Base-by-base conservation (phyloP, 2,888 invertebrate genomes). In the Watsonalla binaria region DNA sequence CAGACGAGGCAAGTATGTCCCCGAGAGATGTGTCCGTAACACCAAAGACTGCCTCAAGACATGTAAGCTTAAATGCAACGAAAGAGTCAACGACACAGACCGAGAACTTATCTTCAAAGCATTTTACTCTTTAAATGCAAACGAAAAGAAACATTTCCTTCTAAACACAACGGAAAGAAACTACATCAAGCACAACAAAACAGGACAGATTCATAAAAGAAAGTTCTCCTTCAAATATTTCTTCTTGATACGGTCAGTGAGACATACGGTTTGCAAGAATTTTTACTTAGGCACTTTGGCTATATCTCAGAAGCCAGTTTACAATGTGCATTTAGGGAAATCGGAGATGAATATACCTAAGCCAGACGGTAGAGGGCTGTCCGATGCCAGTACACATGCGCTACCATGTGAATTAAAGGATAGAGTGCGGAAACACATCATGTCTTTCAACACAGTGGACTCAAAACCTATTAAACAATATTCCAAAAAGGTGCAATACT, bases 281-380 rank as follows among this genome's bases (percentile, higher is more conserved):
- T 90, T 89, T 57, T 90, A 88, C 59, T 79, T 90, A 66, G 90
- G 89, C 0, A 90, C 90, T 0, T 54, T 90, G 62, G 81, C 86
- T 7, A 89, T 90, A 72, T 90, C 90, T 0, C 90, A 90, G 54
- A 88, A 88, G 56, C 90, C 88, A 2, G 82, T 90, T 0, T 90
- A 90, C 54, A 90, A 89, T 69, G 90, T 90, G 0, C 90, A 90
- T 70, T 75, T 77, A 53, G 77, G 82, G 2, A 90, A 90, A 69
- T 82, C 86, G 0, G 88, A 89, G 6, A 77, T 86, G 61, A 90
- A 90, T 63, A 78, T 88, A 46, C 90, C 90, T 0, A 90, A 90
- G 57, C 89, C 87, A 0, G 90, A 90, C 55, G 90, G 89, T 0
- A 70, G 90, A 57, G 90, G 90, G 0, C 65, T 82, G 7, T 83